These are phyloP conservation scores for Oryzias woworae DNA, from an alignment of 2,113 vertebrate species.

Conservation along the genomic window DNA sequence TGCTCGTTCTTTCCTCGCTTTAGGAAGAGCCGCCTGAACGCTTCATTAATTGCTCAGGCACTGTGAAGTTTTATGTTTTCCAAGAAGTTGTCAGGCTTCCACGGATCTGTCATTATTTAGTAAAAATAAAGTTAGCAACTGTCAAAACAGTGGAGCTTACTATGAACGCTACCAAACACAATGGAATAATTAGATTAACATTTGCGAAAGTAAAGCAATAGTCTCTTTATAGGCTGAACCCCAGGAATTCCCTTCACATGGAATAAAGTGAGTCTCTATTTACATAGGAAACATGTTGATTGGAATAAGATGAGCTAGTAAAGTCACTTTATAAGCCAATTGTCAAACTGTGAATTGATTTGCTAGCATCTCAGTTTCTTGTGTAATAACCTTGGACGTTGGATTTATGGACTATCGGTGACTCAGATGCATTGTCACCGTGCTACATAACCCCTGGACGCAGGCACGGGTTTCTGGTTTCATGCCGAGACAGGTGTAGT, in stretches of 20 bases:
- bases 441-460: conserved; percentile 43
- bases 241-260: conserved; percentile 44
- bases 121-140: conserved; percentile 54
- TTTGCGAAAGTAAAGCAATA: conserved; percentile 44
- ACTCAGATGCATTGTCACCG: conserved; percentile 69
- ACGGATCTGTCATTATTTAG: conserved; percentile 26
- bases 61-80: conserved; percentile 48
- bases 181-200: conserved; percentile 26
- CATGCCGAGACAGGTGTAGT: conserved; percentile 77
- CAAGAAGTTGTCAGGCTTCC: conserved; percentile 29
- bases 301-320: conserved; percentile 66
- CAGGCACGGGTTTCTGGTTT: conserved; percentile 64
- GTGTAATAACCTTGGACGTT: conserved; percentile 73
- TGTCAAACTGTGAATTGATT: conserved; percentile 76
- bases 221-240: conserved; percentile 41
- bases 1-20: conserved; percentile 46
- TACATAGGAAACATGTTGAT: conserved; percentile 65
- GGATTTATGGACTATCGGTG: conserved; percentile 71
- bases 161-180: conserved; percentile 5
- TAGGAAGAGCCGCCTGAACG: conserved; percentile 40
- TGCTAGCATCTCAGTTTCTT: conserved; percentile 72
- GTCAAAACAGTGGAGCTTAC: conserved; percentile 44
- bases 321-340: conserved; percentile 62
- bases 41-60: conserved; percentile 54
- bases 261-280: conserved; percentile 60